These are phyloP conservation scores for Ichneumoninae sp. DNA, from an alignment of 2,888 invertebrate species.

Conservation along the genomic window DNA sequence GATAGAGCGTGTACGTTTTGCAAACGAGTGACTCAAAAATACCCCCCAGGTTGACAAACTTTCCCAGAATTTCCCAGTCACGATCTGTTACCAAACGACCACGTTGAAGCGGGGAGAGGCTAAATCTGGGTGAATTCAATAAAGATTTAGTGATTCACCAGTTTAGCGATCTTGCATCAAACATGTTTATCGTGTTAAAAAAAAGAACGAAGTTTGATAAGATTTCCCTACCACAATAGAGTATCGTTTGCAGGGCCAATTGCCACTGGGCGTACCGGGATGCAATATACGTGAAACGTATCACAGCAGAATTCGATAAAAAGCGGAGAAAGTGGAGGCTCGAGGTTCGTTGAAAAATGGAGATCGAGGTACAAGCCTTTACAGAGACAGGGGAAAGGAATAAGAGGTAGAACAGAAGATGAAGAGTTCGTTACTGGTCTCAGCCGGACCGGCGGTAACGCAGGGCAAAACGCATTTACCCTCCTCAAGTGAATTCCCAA, in stretches of 20 bases:
- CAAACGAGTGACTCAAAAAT: no score
- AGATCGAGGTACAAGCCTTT: conserved; percentile 16
- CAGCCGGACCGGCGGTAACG: conserved; percentile 44
- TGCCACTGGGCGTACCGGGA: background rate
- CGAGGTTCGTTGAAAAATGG: conserved; percentile 17
- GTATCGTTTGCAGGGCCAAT: no score
- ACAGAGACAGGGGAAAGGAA: background rate
- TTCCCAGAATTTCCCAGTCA: no score
- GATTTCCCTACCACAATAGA: no score
- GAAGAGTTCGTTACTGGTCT: conserved; percentile 38
- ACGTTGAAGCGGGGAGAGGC: no score
- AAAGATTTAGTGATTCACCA: no score
- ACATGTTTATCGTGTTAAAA: background rate
- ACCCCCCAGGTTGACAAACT: no score
- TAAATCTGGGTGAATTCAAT: no score
- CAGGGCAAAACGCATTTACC: conserved; percentile 47
- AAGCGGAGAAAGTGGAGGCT: conserved; percentile 3
- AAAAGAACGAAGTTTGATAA: no score
- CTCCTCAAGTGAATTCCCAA: conserved; percentile 63
- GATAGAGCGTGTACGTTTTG: no score
- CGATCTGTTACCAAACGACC: no score
- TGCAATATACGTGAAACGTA: background rate
- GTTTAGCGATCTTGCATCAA: background rate
- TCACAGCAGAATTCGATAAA: background rate
- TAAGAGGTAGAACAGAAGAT: conserved; percentile 25